phyloP scores from a whole-genome alignment of 2,113 vertebrate species.

The Tichodroma muraria region DNA sequence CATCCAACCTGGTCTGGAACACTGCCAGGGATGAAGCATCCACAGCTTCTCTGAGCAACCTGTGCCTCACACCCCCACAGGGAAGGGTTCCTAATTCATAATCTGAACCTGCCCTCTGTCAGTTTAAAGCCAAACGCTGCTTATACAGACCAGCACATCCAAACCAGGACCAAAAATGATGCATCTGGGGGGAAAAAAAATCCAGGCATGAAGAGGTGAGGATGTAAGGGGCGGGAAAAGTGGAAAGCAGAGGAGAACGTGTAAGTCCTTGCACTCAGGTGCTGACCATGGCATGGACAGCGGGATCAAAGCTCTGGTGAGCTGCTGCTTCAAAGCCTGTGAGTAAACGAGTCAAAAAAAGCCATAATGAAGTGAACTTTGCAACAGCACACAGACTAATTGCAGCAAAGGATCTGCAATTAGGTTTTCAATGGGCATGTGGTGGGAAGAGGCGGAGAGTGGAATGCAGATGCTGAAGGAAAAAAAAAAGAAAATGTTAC shows the following conservation, averaged over 20 bases:
- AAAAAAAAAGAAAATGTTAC: background rate
- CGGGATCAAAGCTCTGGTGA: constrained; percentile 18
- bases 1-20: rapidly evolving
- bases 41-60: background rate
- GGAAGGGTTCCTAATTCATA: background rate
- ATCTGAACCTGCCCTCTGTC: background rate
- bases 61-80: background rate
- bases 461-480: constrained; percentile 35
- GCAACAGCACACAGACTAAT: constrained; percentile 16
- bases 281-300: background rate
- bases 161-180: background rate
- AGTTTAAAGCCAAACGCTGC: background rate
- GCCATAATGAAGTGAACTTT: constrained; percentile 47
- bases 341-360: constrained; percentile 19
- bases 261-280: background rate
- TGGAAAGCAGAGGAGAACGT: background rate
- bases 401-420: constrained; percentile 48
- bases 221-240: background rate
- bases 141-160: background rate
- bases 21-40: background rate
- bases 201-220: background rate
- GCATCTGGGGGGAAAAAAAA: background rate
- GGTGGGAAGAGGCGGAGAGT: background rate
- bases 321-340: constrained; percentile 40
- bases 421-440: constrained; percentile 25